A percentile compares a stretch with the other conserved stretches of the same genome.
These are phyloP conservation scores for Datnioides undecimradiatus DNA, from an alignment of 2,113 vertebrate genomes.

Conservation along the genomic window DNA sequence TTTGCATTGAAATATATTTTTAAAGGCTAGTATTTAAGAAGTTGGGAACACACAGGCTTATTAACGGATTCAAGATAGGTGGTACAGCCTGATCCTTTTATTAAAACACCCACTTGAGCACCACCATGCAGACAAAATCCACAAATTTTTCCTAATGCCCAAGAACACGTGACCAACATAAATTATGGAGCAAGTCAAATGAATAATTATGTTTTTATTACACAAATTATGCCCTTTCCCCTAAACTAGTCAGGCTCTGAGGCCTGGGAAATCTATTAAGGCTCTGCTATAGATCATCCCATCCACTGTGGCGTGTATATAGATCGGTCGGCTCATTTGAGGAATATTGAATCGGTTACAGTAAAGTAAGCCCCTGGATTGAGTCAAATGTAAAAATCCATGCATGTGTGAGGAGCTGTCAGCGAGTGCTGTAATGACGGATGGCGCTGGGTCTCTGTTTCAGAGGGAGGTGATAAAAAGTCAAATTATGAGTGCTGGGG, in stretches of 20 bases:
- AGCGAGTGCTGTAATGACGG: slow-evolving; percentile 81
- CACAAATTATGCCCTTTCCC: slow-evolving; percentile 81
- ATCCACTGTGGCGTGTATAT: slow-evolving; percentile 76
- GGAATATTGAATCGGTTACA: slow-evolving; percentile 89
- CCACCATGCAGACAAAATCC: slow-evolving; percentile 13
- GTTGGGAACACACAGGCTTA: not conserved
- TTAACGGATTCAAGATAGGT: not conserved
- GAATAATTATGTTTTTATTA: slow-evolving; percentile 87
- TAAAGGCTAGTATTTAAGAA: not conserved
- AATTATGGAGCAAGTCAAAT: slow-evolving; percentile 84
- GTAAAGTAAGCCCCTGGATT: slow-evolving; percentile 86
- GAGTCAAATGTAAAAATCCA: slow-evolving; percentile 88
- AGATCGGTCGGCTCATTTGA: slow-evolving; percentile 82
- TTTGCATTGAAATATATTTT: not conserved
- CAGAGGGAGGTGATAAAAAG: slow-evolving; percentile 82
- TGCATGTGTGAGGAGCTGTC: slow-evolving; percentile 87
- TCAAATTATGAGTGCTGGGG: slow-evolving; percentile 78
- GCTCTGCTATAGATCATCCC: slow-evolving; percentile 84
- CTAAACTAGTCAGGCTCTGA: slow-evolving; percentile 77
- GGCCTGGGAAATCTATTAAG: slow-evolving; percentile 86
- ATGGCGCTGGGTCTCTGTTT: slow-evolving; percentile 77
- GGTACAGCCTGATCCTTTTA: not conserved
- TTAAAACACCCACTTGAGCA: not conserved
- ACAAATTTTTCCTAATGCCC: slow-evolving; percentile 23
- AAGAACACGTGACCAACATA: slow-evolving; percentile 67